A percentile compares a stretch with the other conserved stretches of the same genome.
Evolutionary conservation across 1,140 invertebrate species (phyloP).

Genomic region (Dolichoris vasculosae): DNA sequence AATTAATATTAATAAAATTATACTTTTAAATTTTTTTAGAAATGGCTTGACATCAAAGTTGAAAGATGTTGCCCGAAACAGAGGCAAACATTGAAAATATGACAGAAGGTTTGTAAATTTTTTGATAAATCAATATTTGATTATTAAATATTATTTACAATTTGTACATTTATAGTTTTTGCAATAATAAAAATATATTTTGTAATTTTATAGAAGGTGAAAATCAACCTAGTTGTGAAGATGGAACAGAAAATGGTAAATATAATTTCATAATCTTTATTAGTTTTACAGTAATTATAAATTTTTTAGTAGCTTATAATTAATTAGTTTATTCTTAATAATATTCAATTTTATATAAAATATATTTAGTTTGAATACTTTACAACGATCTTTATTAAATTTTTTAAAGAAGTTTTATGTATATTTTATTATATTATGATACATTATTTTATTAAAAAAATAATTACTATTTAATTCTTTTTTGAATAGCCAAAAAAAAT

Average conservation of each 20-base stretch:
- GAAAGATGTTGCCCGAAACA: constrained; percentile 66
- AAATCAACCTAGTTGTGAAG: constrained; percentile 63
- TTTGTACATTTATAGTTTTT: not conserved
- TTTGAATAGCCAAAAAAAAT: too few relatives aligned
- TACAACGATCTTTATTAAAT: too few relatives aligned
- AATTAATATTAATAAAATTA: not conserved
- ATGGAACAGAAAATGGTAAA: constrained; percentile 67
- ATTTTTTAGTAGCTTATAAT: too few relatives aligned
- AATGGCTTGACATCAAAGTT: constrained; percentile 56
- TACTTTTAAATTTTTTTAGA: constrained; percentile 38
- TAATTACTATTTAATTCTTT: too few relatives aligned
- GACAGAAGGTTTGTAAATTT: constrained; percentile 67
- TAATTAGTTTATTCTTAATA: too few relatives aligned
- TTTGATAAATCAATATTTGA: not conserved
- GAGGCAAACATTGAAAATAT: constrained; percentile 66
- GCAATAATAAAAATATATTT: not conserved
- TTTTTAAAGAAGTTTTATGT: too few relatives aligned
- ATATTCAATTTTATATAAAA: too few relatives aligned
- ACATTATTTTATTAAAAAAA: too few relatives aligned
- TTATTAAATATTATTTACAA: too few relatives aligned
- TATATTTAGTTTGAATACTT: too few relatives aligned
- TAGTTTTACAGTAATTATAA: too few relatives aligned
- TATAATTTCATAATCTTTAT: constrained; percentile 45
- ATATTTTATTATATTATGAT: too few relatives aligned
- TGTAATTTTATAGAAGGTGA: constrained; percentile 63